Base-by-base conservation (phyloP, 92 coral and sea anemone species). In the Actinernus sp. region DNA sequence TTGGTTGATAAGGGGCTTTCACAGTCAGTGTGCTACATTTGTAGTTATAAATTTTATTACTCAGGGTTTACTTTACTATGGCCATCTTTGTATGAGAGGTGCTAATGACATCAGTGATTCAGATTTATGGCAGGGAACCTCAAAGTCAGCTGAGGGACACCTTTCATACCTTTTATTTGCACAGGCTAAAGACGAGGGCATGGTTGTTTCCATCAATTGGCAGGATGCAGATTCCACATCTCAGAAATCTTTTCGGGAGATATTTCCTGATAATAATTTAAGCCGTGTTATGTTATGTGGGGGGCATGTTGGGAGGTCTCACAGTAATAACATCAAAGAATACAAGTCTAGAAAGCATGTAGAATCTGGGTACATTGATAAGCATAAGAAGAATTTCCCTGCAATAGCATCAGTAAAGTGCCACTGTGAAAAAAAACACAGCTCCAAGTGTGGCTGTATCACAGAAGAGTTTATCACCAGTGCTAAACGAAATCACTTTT, bases 91-190 rank as follows among this genome's bases (percentile, higher is more conserved):
- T 26, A 70, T 84, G 90, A 41, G 81, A 55, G 81, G 90, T 20
- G 72, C 70, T 9, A 63, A 70, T 52, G 65, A 47, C 6, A 84
- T 84, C 29, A 62, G 81, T 49, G 85, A 83, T 44, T 54, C 45
- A 53, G 76, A 83, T 19, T 31, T 84, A 39, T 84, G 86, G 87
- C 61, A 85, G 9, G 92, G 87, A 10, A 79, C 87, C 8, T 44
- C 92, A 17, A 79, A 73, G 79, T 78, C 91, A 55, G 82, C 91
- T 85, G 65, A 72, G 57, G 82, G 87, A 11, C 87, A 78, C 31
- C 57, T 85, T 19, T 49, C 81, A 8, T 52, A 78, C 32, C 23
- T 78, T n/a, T 61, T 63, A 6, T 78, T 65, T 65, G 58, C 70
- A 9, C 49, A 57, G 38, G 84, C 84, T 5, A 77, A 67, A 32